phyloP scores from a whole-genome alignment of 2,888 invertebrate genomes.

The Diachrysia chrysitis region DNA sequence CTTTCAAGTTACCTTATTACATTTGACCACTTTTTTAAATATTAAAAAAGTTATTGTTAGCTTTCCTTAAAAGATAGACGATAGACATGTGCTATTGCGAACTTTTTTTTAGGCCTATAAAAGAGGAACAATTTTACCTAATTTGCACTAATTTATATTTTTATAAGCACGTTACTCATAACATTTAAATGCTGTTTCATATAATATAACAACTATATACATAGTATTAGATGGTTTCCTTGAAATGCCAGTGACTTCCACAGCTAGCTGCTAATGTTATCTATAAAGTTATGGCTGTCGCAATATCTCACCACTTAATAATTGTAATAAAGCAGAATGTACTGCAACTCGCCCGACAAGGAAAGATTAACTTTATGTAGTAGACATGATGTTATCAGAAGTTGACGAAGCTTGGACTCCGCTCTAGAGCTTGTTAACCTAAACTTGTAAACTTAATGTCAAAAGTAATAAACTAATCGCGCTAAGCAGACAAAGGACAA shows the following conservation, averaged over 20 bases:
- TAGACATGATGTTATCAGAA: background rate
- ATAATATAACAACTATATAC: slow-evolving; percentile 1
- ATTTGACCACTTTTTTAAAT: too few relatives aligned
- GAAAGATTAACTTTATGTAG: background rate
- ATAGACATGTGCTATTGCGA: too few relatives aligned
- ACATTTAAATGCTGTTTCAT: background rate
- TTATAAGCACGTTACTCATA: background rate
- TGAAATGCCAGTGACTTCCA: slow-evolving; percentile 2
- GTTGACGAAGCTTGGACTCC: background rate
- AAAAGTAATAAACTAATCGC: background rate
- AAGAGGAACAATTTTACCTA: too few relatives aligned
- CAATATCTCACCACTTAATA: slow-evolving; percentile 4
- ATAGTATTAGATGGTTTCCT: background rate
- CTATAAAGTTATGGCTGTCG: slow-evolving; percentile 1
- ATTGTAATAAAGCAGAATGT: slow-evolving; percentile 1
- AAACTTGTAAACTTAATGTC: background rate
- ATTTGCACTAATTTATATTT: too few relatives aligned
- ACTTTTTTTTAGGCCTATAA: too few relatives aligned
- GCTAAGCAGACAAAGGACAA: background rate
- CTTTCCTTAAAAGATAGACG: too few relatives aligned
- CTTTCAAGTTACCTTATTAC: too few relatives aligned
- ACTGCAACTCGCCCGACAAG: background rate
- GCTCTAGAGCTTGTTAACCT: background rate
- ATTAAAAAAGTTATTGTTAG: too few relatives aligned
- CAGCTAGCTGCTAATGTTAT: slow-evolving; percentile 3